Evolutionary conservation across 2,797 vertebrate genomes (phyloP).

Genomic region (Alauda arvensis): DNA sequence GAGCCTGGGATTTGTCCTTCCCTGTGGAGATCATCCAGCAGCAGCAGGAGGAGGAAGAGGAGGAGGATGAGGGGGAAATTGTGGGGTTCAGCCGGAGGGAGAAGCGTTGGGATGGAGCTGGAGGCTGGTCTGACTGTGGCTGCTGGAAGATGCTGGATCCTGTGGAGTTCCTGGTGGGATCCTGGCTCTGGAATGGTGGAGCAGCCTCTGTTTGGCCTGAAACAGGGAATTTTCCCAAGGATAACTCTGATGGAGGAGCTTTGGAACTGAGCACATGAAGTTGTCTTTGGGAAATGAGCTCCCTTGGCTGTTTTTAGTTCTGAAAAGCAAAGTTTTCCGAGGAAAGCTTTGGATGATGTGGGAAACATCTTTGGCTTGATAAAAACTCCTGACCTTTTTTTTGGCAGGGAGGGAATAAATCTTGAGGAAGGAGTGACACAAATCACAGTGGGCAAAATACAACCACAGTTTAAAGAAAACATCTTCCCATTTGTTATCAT

Average conservation of each 20-base stretch:
- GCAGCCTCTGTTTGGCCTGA: neutral
- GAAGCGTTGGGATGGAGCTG: neutral
- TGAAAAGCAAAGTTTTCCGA: neutral
- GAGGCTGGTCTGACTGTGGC: neutral
- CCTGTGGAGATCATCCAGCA: neutral
- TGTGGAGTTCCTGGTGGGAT: neutral
- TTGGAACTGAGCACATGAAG: neutral
- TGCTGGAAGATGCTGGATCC: neutral
- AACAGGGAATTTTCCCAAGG: neutral
- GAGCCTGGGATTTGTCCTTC: neutral
- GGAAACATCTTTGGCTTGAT: neutral
- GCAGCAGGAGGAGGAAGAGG: neutral
- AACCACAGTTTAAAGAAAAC: neutral
- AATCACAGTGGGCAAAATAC: neutral
- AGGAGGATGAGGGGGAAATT: neutral
- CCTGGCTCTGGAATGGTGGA: rapidly evolving
- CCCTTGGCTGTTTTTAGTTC: neutral
- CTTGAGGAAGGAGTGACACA: neutral
- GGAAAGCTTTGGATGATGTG: neutral
- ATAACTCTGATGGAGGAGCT: neutral
- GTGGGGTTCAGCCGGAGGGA: neutral
- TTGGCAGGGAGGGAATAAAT: neutral
- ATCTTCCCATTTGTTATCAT: neutral
- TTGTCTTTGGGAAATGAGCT: neutral
- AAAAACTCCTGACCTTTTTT: neutral